phyloP scores from a whole-genome alignment of 2,888 invertebrate genomes.

The Lottia gigantea region DNA sequence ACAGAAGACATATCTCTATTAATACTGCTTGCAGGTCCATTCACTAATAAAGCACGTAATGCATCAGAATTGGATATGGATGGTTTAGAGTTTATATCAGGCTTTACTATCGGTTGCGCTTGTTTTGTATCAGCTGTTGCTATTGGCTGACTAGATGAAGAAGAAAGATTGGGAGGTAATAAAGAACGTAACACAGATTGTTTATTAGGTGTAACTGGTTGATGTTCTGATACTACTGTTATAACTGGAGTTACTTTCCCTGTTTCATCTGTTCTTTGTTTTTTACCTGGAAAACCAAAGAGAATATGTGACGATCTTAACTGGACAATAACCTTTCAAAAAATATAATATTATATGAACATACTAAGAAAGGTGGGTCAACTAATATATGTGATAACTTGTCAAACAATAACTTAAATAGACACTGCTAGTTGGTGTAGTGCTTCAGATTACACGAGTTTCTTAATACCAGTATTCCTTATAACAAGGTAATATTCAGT shows the following conservation, averaged over 20 bases:
- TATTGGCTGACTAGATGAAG: conserved; percentile 13
- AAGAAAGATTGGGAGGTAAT: conserved; percentile 25
- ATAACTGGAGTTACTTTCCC: conserved; percentile 27
- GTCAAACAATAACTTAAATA: no score
- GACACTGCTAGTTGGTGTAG: no score
- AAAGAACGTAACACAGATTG: conserved; percentile 30
- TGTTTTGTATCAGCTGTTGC: background rate
- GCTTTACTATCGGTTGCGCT: background rate
- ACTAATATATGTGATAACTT: no score
- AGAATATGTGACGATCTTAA: no score
- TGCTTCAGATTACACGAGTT: no score
- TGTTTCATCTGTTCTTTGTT: conserved; percentile 12
- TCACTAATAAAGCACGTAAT: conserved; percentile 26
- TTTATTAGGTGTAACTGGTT: conserved; percentile 28
- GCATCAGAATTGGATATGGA: conserved; percentile 21
- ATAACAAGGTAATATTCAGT: no score
- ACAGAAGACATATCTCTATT: conserved; percentile 15
- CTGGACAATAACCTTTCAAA: no score
- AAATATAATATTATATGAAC: no score
- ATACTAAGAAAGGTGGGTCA: no score
- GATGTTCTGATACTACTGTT: conserved; percentile 34
- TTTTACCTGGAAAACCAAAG: conserved; percentile 13
- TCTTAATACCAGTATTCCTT: no score
- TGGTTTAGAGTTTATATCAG: conserved; percentile 16
- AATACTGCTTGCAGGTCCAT: conserved; percentile 24